Percentiles rank a stretch among this genome's conserved stretches.
Evolutionary conservation across 2,888 invertebrate genomes (phyloP).

Genomic region (Cinara cedri): DNA sequence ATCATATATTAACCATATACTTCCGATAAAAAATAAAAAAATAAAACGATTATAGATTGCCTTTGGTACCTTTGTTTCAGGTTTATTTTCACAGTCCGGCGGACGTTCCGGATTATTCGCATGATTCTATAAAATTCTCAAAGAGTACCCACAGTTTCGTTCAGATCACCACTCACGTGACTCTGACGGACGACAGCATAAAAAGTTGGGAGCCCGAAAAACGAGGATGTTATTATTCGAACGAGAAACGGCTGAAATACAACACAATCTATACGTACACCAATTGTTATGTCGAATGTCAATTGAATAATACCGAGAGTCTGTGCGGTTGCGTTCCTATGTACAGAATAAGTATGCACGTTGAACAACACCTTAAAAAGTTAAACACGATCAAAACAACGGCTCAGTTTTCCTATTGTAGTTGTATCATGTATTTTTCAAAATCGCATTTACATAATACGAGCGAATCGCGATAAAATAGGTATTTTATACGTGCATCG

Average conservation of each 20-base stretch:
- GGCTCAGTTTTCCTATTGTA: too few species aligned
- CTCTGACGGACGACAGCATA: constrained; percentile 20
- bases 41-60: too few species aligned
- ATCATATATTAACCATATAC: background rate
- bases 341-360: constrained; percentile 4
- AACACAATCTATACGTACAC: constrained; percentile 31
- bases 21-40: too few species aligned
- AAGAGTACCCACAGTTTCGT: constrained; percentile 14
- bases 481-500: too few species aligned
- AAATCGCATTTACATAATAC: too few species aligned
- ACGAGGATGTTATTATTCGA: constrained; percentile 40
- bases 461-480: too few species aligned
- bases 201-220: constrained; percentile 24
- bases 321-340: constrained; percentile 38
- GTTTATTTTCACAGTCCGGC: constrained; percentile 40
- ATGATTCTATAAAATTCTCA: constrained; percentile 33
- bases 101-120: constrained; percentile 43
- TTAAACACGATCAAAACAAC: too few species aligned
- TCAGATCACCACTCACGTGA: constrained; percentile 1
- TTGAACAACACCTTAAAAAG: background rate
- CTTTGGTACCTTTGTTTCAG: constrained; percentile 16
- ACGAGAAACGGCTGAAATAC: constrained; percentile 35
- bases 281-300: constrained; percentile 46
- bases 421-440: too few species aligned
- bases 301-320: constrained; percentile 19